Conservation (phyloP, 2,113 vertebrate genomes). For the Melanerpes formicivorus region DNA sequence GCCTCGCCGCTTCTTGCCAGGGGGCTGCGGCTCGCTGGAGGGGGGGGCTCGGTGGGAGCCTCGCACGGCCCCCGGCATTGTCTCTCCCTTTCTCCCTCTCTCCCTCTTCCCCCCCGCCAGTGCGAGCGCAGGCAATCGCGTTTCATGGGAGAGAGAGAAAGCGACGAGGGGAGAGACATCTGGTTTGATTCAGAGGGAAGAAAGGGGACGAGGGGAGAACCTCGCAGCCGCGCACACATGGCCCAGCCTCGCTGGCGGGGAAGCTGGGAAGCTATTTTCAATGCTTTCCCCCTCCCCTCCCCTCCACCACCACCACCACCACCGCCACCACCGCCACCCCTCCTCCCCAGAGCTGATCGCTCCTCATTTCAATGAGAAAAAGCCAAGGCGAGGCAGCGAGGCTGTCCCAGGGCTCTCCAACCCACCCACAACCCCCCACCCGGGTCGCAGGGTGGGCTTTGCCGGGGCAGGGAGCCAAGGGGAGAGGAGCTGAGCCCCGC, state of each 20-base stretch:
- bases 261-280: slow-evolving; percentile 25
- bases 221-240: background rate
- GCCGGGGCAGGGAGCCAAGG: background rate
- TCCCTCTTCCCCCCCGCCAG: background rate
- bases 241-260: background rate
- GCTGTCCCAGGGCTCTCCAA: background rate
- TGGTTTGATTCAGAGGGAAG: slow-evolving; percentile 63
- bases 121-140: slow-evolving; percentile 30
- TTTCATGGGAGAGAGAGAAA: background rate
- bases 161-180: slow-evolving; percentile 24
- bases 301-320: no score
- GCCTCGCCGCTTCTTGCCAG: background rate
- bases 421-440: background rate
- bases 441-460: background rate
- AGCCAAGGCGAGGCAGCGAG: background rate
- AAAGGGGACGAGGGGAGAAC: slow-evolving; percentile 38
- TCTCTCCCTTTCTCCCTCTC: background rate
- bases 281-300: background rate
- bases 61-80: background rate
- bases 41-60: background rate
- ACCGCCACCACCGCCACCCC: no score
- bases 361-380: slow-evolving; percentile 62
- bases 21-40: background rate
- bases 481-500: background rate
- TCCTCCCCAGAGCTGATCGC: background rate